phyloP scores from a whole-genome alignment of 2,888 invertebrate species.

The Eupithecia abbreviata region DNA sequence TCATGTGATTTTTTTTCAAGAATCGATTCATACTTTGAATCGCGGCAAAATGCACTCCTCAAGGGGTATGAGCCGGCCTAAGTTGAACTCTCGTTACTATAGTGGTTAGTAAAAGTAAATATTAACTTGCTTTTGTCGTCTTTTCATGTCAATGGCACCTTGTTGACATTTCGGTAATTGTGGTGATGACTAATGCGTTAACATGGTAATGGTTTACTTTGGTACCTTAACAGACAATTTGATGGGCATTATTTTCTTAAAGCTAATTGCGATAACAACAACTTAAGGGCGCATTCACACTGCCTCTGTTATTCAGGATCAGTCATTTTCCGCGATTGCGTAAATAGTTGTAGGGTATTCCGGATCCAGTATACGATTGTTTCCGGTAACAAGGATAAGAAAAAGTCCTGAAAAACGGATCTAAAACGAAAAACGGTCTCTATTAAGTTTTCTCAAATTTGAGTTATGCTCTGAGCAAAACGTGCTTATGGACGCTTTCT shows the following conservation, averaged over 20 bases:
- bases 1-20: constrained; percentile 33
- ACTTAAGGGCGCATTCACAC: background rate
- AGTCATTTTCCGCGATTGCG: too few species aligned
- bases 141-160: background rate
- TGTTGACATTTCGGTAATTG: background rate
- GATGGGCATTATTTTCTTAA: background rate
- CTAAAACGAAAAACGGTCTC: too few species aligned
- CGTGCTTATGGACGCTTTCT: background rate
- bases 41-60: constrained; percentile 33
- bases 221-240: background rate
- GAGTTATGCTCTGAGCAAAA: background rate
- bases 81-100: constrained; percentile 29
- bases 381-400: too few species aligned
- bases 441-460: background rate
- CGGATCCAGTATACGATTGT: too few species aligned
- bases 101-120: constrained; percentile 41
- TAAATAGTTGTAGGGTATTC: too few species aligned
- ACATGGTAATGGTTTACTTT: background rate
- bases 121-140: background rate
- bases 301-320: too few species aligned
- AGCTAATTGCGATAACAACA: background rate
- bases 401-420: too few species aligned
- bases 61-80: constrained; percentile 26
- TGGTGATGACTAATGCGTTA: background rate
- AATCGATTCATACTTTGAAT: constrained; percentile 33